These are phyloP conservation scores for Drosophila formosana DNA, from an alignment of 2,888 invertebrate species.

Conservation along the genomic window DNA sequence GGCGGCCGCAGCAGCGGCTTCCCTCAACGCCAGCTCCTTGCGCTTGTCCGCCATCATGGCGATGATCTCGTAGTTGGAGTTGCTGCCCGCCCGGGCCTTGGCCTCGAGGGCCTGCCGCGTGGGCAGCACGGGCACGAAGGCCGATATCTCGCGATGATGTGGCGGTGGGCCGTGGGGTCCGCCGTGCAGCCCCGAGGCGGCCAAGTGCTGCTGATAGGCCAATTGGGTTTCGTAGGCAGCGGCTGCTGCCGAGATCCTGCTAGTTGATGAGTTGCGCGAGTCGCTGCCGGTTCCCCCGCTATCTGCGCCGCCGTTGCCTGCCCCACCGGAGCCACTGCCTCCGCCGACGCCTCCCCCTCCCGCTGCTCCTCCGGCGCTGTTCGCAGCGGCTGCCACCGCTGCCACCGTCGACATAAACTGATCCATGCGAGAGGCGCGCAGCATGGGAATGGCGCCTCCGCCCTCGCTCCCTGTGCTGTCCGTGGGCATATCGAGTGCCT, in stretches of 20 bases:
- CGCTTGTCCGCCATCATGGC: constrained; percentile 96
- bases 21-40: constrained; percentile 91
- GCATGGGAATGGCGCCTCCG: constrained; percentile 80
- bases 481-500: constrained; percentile 78
- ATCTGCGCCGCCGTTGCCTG: constrained; percentile 37
- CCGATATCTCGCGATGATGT: constrained; percentile 92
- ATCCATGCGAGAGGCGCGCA: constrained; percentile 87
- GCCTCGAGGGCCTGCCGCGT: constrained; percentile 88
- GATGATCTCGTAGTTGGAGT: constrained; percentile 91
- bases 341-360: too few species aligned
- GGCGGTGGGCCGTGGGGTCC: constrained; percentile 62
- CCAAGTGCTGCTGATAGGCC: constrained; percentile 89
- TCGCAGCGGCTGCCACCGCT: constrained; percentile 68
- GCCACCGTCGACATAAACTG: constrained; percentile 87
- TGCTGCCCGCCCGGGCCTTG: constrained; percentile 87
- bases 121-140: constrained; percentile 95
- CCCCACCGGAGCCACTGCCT: neutral
- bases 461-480: constrained; percentile 77
- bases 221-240: constrained; percentile 88
- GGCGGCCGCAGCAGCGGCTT: constrained; percentile 89
- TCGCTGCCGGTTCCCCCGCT: constrained; percentile 71
- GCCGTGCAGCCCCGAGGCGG: constrained; percentile 84
- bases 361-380: constrained; percentile 81
- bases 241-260: constrained; percentile 82
- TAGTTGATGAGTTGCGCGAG: constrained; percentile 82